Evolutionary conservation across 2,888 invertebrate species (phyloP).

Genomic region (Rhogogaster chlorosoma): DNA sequence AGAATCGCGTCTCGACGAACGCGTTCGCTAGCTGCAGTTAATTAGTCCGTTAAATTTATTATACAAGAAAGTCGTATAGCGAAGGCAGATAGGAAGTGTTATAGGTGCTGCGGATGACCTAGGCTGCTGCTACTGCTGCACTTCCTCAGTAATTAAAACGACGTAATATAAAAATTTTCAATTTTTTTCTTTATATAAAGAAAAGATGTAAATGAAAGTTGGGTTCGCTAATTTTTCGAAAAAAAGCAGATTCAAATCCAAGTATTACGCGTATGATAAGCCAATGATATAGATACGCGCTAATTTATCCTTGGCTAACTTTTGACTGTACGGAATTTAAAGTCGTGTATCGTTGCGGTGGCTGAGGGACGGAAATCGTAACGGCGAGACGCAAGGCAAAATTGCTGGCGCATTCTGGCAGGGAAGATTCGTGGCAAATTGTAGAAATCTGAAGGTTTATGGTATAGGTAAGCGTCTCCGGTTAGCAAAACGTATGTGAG

Average conservation of each 20-base stretch:
- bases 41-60: no score
- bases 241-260: background rate
- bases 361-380: background rate
- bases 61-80: no score
- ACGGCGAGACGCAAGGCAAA: background rate
- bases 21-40: no score
- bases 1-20: no score
- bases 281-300: background rate
- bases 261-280: background rate
- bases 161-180: no score
- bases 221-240: no score
- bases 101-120: no score
- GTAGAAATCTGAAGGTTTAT: background rate
- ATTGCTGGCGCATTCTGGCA: background rate
- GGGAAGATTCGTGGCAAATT: constrained; percentile 1
- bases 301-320: background rate
- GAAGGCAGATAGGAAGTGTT: no score
- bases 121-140: no score
- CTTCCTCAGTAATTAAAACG: no score
- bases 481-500: background rate
- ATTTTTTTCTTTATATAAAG: no score
- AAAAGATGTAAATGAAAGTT: no score
- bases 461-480: background rate
- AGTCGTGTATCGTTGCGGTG: background rate
- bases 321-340: background rate